Evolutionary conservation across 2,797 vertebrate species (phyloP).

Genomic region (Huso huso): DNA sequence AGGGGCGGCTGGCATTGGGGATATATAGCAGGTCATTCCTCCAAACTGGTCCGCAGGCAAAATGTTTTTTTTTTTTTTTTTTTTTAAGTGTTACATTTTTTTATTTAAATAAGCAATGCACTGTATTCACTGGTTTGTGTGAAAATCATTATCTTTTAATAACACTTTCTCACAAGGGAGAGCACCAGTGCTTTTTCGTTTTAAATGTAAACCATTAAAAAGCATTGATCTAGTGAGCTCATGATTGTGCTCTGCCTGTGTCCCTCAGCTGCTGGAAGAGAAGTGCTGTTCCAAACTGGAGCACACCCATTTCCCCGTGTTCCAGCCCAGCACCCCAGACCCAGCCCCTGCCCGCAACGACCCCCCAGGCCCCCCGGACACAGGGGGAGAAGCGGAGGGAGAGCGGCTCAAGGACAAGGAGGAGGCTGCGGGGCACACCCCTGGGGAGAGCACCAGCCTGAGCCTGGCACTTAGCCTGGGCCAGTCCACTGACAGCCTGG

Average conservation of each 20-base stretch:
- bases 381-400: slow-evolving; percentile 53
- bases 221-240: neutral
- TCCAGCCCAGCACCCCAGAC: slow-evolving; percentile 89
- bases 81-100: too few relatives aligned
- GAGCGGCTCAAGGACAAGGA: slow-evolving; percentile 59
- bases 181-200: too few relatives aligned
- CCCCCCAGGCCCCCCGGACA: slow-evolving; percentile 42
- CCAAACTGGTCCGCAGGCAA: too few relatives aligned
- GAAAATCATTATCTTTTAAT: too few relatives aligned
- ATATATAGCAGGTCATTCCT: neutral
- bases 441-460: slow-evolving; percentile 83
- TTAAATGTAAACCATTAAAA: too few relatives aligned
- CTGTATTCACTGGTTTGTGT: too few relatives aligned
- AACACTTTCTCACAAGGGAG: too few relatives aligned
- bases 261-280: slow-evolving; percentile 78
- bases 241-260: slow-evolving; percentile 2
- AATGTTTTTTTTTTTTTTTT: too few relatives aligned
- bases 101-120: too few relatives aligned
- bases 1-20: neutral
- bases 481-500: slow-evolving; percentile 88
- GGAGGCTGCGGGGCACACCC: slow-evolving; percentile 83
- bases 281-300: slow-evolving; percentile 94
- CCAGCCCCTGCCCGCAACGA: slow-evolving; percentile 84
- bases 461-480: slow-evolving; percentile 92
- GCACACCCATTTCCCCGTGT: slow-evolving; percentile 84